Percentiles rank a stretch among this genome's conserved stretches.
These are phyloP conservation scores for Silurus glanis DNA, from an alignment of 2,113 vertebrate species.

Conservation along the genomic window DNA sequence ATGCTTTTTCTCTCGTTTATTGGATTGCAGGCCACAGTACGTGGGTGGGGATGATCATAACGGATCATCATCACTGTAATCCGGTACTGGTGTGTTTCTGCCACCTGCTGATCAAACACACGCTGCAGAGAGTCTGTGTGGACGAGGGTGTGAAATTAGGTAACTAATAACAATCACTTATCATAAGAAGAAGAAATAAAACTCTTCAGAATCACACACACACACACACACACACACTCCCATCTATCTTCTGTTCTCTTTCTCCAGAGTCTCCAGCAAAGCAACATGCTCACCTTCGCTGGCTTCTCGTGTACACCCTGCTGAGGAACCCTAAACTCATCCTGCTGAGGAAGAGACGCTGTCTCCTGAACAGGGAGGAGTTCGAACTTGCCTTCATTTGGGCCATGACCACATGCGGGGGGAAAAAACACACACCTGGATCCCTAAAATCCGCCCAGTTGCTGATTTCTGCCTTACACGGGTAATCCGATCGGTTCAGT, in stretches of 20 bases:
- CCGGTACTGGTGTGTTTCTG: conserved; percentile 85
- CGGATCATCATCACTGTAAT: conserved; percentile 85
- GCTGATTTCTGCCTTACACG: not conserved
- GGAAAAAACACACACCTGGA: not conserved
- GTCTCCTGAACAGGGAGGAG: not conserved
- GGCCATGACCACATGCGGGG: conserved; percentile 8
- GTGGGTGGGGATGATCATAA: conserved; percentile 87
- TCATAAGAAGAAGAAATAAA: not conserved
- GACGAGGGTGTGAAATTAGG: conserved; percentile 60
- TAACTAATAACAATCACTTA: conserved; percentile 21
- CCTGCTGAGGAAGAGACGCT: conserved; percentile 70
- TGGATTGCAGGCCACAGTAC: conserved; percentile 76
- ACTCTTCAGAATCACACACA: not conserved
- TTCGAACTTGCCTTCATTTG: conserved; percentile 37
- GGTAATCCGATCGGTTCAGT: not conserved
- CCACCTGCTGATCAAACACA: conserved; percentile 73
- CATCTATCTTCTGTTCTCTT: conserved; percentile 45
- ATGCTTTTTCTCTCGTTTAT: not conserved
- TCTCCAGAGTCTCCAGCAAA: conserved; percentile 62
- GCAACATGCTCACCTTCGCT: conserved; percentile 68
- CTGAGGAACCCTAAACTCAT: conserved; percentile 44
- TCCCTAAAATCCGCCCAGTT: not conserved
- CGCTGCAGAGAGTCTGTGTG: conserved; percentile 39
- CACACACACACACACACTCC: not conserved
- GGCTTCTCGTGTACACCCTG: conserved; percentile 69